Evolutionary conservation across 1,140 invertebrate species (phyloP).

Genomic region (Drosophila insularis): DNA sequence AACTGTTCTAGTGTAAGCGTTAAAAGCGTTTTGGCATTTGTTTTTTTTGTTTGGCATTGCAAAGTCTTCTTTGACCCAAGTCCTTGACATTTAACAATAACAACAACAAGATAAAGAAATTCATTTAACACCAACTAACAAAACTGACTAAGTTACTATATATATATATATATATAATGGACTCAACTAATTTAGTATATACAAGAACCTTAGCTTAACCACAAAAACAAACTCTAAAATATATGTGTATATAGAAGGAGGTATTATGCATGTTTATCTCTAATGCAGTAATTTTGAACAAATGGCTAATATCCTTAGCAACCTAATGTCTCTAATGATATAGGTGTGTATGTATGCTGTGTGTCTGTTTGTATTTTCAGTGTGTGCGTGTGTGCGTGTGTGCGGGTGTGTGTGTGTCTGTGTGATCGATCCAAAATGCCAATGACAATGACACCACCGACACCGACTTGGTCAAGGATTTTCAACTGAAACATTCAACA

Average conservation of each 20-base stretch:
- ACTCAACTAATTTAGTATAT: neutral
- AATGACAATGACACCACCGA: slow-evolving; percentile 72
- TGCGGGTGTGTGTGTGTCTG: slow-evolving; percentile 29
- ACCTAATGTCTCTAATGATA: slow-evolving; percentile 65
- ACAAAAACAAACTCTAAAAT: slow-evolving; percentile 44
- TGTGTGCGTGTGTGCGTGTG: slow-evolving; percentile 4
- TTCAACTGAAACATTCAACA: slow-evolving; percentile 30
- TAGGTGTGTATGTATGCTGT: slow-evolving; percentile 35
- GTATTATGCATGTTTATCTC: slow-evolving; percentile 18
- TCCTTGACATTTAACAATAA: slow-evolving; percentile 31
- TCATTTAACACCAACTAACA: neutral
- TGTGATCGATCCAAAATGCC: slow-evolving; percentile 72
- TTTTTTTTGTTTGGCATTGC: slow-evolving; percentile 8
- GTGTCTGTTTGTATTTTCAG: slow-evolving; percentile 20
- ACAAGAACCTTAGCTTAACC: slow-evolving; percentile 41
- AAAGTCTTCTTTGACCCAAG: neutral
- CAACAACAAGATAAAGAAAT: slow-evolving; percentile 29
- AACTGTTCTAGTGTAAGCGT: slow-evolving; percentile 50
- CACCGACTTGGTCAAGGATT: slow-evolving; percentile 3
- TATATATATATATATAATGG: neutral
- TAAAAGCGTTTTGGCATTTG: slow-evolving; percentile 37
- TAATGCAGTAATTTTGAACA: slow-evolving; percentile 34
- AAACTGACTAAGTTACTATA: neutral
- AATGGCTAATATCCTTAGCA: slow-evolving; percentile 30
- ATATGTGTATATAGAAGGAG: slow-evolving; percentile 27